Conservation (phyloP, 1,140 invertebrate species). For the Akabosia matsudoensis region DNA sequence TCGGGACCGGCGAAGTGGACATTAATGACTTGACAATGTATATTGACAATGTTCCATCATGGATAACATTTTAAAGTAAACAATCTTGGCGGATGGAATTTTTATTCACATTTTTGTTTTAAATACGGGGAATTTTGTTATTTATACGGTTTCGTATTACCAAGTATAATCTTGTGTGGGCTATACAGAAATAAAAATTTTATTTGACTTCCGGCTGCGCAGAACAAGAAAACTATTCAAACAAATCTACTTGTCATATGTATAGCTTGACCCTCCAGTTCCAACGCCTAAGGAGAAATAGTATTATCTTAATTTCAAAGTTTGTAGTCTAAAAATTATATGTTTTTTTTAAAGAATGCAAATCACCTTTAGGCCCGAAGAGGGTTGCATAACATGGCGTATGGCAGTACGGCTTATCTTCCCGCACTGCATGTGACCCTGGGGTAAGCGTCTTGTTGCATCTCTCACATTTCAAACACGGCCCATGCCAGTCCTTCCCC, state of each 20-base stretch:
- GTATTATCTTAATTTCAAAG: too few species aligned
- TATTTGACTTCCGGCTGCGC: too few species aligned
- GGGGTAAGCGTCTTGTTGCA: slow-evolving; percentile 72
- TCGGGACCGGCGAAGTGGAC: not conserved
- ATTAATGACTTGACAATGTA: not conserved
- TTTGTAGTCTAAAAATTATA: not conserved
- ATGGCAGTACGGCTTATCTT: slow-evolving; percentile 74
- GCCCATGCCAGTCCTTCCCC: slow-evolving; percentile 74
- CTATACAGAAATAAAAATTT: too few species aligned
- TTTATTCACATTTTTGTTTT: too few species aligned
- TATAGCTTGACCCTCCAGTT: slow-evolving; percentile 11
- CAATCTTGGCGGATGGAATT: too few species aligned
- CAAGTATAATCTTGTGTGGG: too few species aligned
- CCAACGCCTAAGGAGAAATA: slow-evolving; percentile 25
- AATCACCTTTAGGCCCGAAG: slow-evolving; percentile 60
- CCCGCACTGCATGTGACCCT: slow-evolving; percentile 68
- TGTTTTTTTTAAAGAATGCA: not conserved
- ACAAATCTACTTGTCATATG: slow-evolving; percentile 1
- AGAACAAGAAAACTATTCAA: too few species aligned
- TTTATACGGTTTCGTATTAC: too few species aligned
- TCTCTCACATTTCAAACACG: slow-evolving; percentile 70
- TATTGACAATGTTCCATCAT: too few species aligned
- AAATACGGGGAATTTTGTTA: too few species aligned
- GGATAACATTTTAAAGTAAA: too few species aligned
- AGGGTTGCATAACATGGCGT: slow-evolving; percentile 69